Conservation (phyloP, 64 coral and sea anemone genomes). For the Astreopora myriophthalma region DNA sequence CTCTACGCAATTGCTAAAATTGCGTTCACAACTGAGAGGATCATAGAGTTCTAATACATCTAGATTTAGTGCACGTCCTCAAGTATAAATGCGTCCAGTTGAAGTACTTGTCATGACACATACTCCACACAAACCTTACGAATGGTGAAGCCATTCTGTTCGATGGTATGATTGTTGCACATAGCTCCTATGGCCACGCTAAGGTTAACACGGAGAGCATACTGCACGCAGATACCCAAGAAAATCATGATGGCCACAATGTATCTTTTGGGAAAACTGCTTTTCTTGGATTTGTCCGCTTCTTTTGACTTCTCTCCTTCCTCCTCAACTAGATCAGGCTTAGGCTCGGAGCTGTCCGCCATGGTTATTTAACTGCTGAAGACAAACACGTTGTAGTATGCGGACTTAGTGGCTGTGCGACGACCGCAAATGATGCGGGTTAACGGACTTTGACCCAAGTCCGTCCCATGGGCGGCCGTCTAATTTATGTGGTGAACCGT, state of each 20-base stretch:
- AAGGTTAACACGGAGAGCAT: constrained; percentile 91
- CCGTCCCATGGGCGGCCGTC: too few relatives aligned
- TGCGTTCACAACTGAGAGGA: too few relatives aligned
- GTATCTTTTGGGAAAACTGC: constrained; percentile 92
- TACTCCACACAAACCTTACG: constrained; percentile 81
- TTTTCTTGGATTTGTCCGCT: constrained; percentile 33
- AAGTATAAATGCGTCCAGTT: not conserved
- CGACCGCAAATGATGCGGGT: too few relatives aligned
- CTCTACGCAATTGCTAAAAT: too few relatives aligned
- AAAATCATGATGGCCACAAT: constrained; percentile 94
- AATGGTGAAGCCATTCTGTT: constrained; percentile 97
- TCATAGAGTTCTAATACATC: too few relatives aligned
- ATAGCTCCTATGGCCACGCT: constrained; percentile 96
- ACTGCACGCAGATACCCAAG: constrained; percentile 92
- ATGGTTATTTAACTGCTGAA: not conserved
- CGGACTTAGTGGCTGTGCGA: too few relatives aligned
- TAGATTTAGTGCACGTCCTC: too few relatives aligned
- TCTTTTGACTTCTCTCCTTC: constrained; percentile 29
- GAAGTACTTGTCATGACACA: too few relatives aligned
- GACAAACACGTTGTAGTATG: not conserved
- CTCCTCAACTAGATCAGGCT: constrained; percentile 68
- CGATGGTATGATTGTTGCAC: constrained; percentile 91
- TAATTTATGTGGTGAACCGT: too few relatives aligned
- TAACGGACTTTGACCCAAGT: too few relatives aligned
- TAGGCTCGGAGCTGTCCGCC: constrained; percentile 12